A percentile compares a stretch with the other conserved stretches of the same genome.
These are phyloP conservation scores for Castor canadensis DNA, from an alignment of 2,113 vertebrate genomes.

Conservation along the genomic window DNA sequence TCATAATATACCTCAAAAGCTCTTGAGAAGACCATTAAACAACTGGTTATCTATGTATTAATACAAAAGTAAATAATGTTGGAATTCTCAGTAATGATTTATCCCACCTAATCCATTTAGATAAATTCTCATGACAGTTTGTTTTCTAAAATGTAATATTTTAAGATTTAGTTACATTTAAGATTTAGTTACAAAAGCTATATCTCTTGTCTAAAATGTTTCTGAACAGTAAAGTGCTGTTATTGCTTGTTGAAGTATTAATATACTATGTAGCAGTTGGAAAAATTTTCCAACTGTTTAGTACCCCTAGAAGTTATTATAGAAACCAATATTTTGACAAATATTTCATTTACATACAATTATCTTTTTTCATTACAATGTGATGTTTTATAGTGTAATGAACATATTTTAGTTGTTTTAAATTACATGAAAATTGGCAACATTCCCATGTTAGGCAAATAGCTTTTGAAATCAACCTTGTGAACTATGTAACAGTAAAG, in stretches of 20 bases:
- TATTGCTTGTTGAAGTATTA: slow-evolving; percentile 4
- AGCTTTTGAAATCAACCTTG: neutral
- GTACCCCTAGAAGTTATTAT: neutral
- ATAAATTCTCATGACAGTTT: neutral
- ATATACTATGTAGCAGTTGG: neutral
- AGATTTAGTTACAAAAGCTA: neutral
- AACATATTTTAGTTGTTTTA: neutral
- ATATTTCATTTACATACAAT: neutral
- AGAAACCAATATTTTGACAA: neutral
- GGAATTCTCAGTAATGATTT: neutral
- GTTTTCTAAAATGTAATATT: neutral
- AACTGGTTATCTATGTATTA: neutral
- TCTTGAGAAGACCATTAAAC: neutral
- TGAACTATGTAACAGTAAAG: neutral
- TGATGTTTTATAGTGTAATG: neutral
- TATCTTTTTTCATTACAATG: neutral
- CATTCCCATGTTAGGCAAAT: neutral
- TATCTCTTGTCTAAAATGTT: neutral
- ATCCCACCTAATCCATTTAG: neutral
- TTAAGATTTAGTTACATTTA: neutral
- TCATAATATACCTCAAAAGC: neutral
- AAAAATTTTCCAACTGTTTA: too few species aligned
- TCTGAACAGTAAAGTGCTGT: neutral
- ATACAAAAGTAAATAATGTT: neutral
- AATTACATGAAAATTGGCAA: slow-evolving; percentile 36